A percentile compares a stretch with the other conserved stretches of the same genome.
Evolutionary conservation across 2,888 invertebrate species (phyloP).

Genomic region (Siphonodentalium dalli): DNA sequence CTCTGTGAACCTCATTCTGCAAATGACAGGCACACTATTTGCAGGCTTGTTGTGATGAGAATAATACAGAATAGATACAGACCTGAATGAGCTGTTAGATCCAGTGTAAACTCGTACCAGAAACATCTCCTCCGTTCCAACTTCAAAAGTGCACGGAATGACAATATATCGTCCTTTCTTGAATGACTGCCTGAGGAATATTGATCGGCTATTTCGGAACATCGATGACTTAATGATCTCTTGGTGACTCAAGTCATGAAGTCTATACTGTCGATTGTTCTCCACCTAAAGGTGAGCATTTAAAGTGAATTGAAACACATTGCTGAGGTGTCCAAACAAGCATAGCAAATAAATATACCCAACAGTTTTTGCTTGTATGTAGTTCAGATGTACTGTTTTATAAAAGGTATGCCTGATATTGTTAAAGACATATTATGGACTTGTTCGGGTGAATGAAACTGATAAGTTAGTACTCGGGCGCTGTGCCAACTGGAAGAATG

Average conservation of each 20-base stretch:
- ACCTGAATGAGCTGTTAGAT: conserved; percentile 52
- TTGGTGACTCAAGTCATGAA: conserved; percentile 63
- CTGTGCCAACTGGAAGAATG: too few relatives aligned
- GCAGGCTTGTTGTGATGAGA: background rate
- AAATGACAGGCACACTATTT: too few relatives aligned
- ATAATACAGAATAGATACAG: conserved; percentile 23
- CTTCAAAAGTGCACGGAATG: conserved; percentile 71
- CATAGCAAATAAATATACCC: too few relatives aligned
- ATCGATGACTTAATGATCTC: conserved; percentile 63
- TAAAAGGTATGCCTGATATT: too few relatives aligned
- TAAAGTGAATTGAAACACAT: too few relatives aligned
- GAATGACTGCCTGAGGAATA: conserved; percentile 64
- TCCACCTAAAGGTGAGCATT: conserved; percentile 60
- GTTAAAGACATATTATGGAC: too few relatives aligned
- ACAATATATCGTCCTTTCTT: conserved; percentile 69
- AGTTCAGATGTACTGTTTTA: too few relatives aligned
- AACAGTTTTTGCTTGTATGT: too few relatives aligned
- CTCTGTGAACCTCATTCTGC: too few relatives aligned
- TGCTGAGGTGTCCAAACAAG: too few relatives aligned
- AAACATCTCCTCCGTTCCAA: conserved; percentile 68
- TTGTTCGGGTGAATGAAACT: too few relatives aligned
- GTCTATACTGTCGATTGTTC: conserved; percentile 64
- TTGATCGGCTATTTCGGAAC: conserved; percentile 66
- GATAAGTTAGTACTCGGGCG: too few relatives aligned
- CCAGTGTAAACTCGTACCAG: conserved; percentile 68